These are phyloP conservation scores for Cladorhizidae sp. DNA, from an alignment of 37 sponge, comb jelly and placozoan species.

Conservation along the genomic window DNA sequence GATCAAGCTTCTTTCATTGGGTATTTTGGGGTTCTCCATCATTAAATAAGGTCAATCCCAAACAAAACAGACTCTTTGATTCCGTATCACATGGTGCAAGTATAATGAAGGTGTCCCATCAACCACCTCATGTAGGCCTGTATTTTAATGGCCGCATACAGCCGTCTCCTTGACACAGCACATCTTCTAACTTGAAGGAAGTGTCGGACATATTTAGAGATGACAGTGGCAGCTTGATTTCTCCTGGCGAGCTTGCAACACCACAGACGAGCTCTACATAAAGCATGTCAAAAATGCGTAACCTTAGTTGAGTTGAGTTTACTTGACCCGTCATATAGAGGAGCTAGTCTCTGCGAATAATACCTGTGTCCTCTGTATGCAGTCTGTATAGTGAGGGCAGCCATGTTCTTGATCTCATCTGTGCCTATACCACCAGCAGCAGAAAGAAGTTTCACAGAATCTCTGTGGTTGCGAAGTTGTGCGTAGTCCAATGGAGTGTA, in stretches of 20 bases:
- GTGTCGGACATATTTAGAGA: conserved; percentile 30
- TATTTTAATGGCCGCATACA: conserved; percentile 44
- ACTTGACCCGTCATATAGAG: too few species aligned
- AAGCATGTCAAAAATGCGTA: background rate
- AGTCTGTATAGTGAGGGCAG: conserved; percentile 68
- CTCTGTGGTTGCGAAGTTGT: conserved; percentile 14
- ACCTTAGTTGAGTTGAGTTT: too few species aligned
- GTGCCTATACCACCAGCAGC: conserved; percentile 44
- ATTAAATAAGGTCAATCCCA: background rate
- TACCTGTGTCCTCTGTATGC: conserved; percentile 70
- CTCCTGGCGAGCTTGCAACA: background rate
- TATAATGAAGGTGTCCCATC: background rate
- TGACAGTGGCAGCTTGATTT: conserved; percentile 36
- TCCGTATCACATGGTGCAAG: background rate
- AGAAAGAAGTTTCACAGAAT: conserved; percentile 43
- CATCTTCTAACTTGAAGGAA: conserved; percentile 36
- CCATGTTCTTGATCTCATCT: conserved; percentile 40
- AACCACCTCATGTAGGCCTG: conserved; percentile 55
- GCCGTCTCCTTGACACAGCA: conserved; percentile 14
- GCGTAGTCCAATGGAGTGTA: conserved; percentile 78
- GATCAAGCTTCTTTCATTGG: too few species aligned
- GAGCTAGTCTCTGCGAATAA: background rate
- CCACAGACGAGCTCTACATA: conserved; percentile 9
- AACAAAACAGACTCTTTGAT: too few species aligned
- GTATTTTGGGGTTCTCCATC: background rate